Conservation (phyloP, 2,113 vertebrate genomes). For the Ammospiza nelsoni region DNA sequence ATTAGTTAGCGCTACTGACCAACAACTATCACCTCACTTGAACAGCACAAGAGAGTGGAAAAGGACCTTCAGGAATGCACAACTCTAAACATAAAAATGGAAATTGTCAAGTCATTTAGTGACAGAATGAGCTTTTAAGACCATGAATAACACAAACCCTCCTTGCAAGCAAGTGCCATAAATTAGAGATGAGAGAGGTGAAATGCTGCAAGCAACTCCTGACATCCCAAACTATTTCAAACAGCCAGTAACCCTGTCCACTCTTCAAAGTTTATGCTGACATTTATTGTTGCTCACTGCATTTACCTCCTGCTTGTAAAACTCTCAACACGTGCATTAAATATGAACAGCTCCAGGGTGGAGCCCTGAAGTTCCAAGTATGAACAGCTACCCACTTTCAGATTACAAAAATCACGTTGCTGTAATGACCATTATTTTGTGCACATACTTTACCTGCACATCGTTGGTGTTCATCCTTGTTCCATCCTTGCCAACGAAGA, state of each 20-base stretch:
- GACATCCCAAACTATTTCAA: not conserved
- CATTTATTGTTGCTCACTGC: not conserved
- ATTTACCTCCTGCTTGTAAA: not conserved
- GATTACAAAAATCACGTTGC: not conserved
- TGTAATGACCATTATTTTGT: not conserved
- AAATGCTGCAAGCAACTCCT: not conserved
- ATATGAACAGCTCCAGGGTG: not conserved
- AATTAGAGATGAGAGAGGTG: not conserved
- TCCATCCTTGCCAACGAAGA: conserved; percentile 84
- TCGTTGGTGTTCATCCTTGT: conserved; percentile 83
- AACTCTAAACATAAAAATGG: not conserved
- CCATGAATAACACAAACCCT: not conserved
- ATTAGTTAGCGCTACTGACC: not conserved
- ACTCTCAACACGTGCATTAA: not conserved
- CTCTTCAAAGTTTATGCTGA: not conserved
- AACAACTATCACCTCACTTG: not conserved
- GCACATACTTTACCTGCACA: conserved; percentile 76
- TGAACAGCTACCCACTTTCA: not conserved
- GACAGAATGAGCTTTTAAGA: not conserved
- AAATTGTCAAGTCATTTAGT: not conserved
- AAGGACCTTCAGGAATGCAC: not conserved
- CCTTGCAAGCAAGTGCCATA: not conserved
- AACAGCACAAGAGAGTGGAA: not conserved
- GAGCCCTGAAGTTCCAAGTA: not conserved
- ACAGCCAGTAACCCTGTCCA: not conserved